Conservation (phyloP, 1,140 invertebrate species). For the Hypsibius dujardini region DNA sequence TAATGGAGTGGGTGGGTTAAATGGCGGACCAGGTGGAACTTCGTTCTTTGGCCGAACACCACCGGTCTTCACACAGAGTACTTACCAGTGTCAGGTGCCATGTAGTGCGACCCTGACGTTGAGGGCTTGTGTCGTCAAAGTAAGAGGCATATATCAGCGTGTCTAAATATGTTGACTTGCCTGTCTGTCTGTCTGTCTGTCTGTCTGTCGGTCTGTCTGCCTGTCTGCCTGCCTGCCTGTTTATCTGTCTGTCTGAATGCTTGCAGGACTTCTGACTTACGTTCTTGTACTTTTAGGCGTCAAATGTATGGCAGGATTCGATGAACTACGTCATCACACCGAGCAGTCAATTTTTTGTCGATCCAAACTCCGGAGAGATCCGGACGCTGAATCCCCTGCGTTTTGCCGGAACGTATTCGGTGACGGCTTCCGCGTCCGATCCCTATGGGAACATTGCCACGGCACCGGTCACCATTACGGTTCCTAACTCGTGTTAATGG, state of each 20-base stretch:
- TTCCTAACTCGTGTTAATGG: conserved; percentile 2
- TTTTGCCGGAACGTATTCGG: background rate
- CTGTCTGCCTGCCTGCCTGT: too few species aligned
- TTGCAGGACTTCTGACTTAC: too few species aligned
- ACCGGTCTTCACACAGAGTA: background rate
- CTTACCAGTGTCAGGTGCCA: background rate
- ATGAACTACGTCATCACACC: background rate
- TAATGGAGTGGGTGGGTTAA: too few species aligned
- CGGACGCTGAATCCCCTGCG: background rate
- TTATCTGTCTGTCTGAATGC: too few species aligned
- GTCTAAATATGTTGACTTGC: too few species aligned
- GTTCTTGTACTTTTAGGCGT: background rate
- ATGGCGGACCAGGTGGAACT: background rate
- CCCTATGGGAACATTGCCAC: background rate
- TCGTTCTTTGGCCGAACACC: background rate
- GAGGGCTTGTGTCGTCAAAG: background rate
- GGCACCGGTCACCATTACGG: background rate
- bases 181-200: too few species aligned
- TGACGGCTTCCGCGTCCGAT: conserved; percentile 3
- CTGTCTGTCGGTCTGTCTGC: too few species aligned
- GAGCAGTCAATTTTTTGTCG: background rate
- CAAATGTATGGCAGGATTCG: background rate
- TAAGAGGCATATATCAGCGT: too few species aligned
- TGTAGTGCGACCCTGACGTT: background rate
- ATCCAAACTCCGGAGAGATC: conserved; percentile 3